Evolutionary conservation across 2,113 vertebrate species (phyloP).

Genomic region (Nycticebus coucang): DNA sequence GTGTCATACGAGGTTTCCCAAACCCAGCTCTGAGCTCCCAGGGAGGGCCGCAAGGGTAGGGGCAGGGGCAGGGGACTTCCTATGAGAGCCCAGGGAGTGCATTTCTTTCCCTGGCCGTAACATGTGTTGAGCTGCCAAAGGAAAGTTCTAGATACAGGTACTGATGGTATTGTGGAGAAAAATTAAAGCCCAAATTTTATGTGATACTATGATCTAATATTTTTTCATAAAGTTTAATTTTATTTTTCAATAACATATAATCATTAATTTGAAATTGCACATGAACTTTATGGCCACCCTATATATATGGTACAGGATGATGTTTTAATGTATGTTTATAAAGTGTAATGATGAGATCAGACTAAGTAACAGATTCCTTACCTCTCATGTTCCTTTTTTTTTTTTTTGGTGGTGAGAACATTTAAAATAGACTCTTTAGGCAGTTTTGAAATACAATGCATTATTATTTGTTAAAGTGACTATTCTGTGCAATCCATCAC

Average conservation of each 20-base stretch:
- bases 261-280: not conserved
- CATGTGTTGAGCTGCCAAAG: not conserved
- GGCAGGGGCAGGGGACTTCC: not conserved
- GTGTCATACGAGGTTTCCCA: slow-evolving; percentile 70
- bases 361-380: not conserved
- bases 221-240: not conserved
- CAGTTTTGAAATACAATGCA: not conserved
- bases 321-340: not conserved
- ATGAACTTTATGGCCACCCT: too few species aligned
- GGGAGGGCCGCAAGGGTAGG: not conserved
- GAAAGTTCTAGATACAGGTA: slow-evolving; percentile 31
- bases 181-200: not conserved
- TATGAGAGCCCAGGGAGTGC: not conserved
- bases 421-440: not conserved
- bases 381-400: not conserved
- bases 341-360: not conserved
- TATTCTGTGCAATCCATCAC: not conserved
- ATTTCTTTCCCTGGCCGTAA: not conserved
- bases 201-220: not conserved
- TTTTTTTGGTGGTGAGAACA: not conserved
- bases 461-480: not conserved
- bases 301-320: not conserved
- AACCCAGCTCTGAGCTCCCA: slow-evolving; percentile 49
- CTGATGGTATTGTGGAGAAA: not conserved
- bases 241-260: not conserved